phyloP scores from a whole-genome alignment of 2,797 vertebrate genomes.

The Threskiornis aethiopicus region DNA sequence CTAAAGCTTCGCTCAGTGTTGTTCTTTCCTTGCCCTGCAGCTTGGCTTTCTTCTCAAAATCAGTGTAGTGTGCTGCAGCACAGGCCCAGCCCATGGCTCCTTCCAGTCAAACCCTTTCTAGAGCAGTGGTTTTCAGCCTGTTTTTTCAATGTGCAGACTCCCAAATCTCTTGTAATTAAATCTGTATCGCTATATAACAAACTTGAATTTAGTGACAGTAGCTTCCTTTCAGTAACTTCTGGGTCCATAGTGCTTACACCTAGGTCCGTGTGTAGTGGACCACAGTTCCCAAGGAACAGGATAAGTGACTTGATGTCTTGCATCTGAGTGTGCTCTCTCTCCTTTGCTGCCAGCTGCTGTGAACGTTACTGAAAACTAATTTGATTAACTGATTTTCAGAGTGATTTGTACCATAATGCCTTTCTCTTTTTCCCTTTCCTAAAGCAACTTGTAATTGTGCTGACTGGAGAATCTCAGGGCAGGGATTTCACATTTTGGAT shows the following conservation, averaged over 20 bases:
- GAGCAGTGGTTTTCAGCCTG: not conserved
- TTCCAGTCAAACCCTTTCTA: not conserved
- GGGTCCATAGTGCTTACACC: not conserved
- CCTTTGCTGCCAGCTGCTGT: not conserved
- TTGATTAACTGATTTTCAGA: not conserved
- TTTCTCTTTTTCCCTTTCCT: conserved; percentile 4
- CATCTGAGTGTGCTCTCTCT: not conserved
- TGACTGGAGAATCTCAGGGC: conserved; percentile 4
- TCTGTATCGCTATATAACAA: not conserved
- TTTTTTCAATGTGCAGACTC: not conserved
- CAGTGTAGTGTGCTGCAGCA: not conserved
- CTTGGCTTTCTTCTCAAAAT: not conserved
- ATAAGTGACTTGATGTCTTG: not conserved
- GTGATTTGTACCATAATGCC: not conserved
- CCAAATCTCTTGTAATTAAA: not conserved
- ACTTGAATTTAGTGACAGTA: not conserved
- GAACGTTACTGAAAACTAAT: not conserved
- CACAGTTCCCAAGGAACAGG: not conserved
- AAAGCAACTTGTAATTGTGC: conserved; percentile 10
- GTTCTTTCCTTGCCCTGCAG: not conserved
- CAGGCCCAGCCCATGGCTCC: not conserved
- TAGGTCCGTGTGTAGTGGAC: not conserved
- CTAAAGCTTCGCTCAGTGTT: not conserved
- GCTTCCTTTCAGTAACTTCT: not conserved
- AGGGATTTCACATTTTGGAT: conserved; percentile 34